These are phyloP conservation scores for Mizuhopecten yessoensis DNA, from an alignment of 1,140 invertebrate species.

Conservation along the genomic window DNA sequence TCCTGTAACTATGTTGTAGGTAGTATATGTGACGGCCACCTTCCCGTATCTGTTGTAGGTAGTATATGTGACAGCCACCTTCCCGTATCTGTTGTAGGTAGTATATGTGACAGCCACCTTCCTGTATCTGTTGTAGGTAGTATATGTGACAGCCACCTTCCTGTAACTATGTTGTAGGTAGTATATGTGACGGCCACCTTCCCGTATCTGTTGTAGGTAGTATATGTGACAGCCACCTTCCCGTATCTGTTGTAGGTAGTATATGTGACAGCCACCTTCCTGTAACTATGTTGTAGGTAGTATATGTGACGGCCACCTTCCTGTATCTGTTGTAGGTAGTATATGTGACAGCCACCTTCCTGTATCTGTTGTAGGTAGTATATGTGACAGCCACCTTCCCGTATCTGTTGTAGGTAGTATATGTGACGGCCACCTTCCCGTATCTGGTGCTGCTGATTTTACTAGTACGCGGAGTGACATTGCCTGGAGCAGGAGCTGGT, in stretches of 20 bases:
- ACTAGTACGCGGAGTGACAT: conserved; percentile 90
- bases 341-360: background rate
- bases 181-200: background rate
- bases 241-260: background rate
- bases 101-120: background rate
- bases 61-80: background rate
- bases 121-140: background rate
- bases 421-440: conserved; percentile 93
- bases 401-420: conserved; percentile 85
- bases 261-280: background rate
- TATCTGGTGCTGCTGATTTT: conserved; percentile 92
- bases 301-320: background rate
- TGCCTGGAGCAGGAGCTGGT: conserved; percentile 91
- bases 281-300: background rate
- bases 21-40: background rate
- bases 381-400: background rate
- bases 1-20: background rate
- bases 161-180: background rate
- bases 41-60: background rate
- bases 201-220: background rate
- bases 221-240: background rate
- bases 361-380: background rate
- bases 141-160: background rate
- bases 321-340: conserved; percentile 1
- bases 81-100: background rate